Percentiles rank a stretch among this genome's conserved stretches.
These are phyloP conservation scores for Drosophila pseudoananassae DNA, from an alignment of 1,140 invertebrate species.

Conservation along the genomic window DNA sequence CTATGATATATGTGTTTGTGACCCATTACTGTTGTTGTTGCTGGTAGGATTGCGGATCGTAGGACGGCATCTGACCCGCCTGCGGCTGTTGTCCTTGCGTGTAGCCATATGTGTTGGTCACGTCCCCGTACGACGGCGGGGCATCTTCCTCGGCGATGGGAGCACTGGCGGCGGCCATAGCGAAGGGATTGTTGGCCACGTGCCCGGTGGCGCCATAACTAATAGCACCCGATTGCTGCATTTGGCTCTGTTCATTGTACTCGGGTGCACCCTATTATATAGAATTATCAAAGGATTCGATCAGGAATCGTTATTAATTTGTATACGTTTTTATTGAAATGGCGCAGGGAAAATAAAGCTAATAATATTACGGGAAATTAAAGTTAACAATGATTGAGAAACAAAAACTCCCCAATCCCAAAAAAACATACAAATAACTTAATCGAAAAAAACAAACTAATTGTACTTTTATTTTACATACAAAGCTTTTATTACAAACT, in stretches of 20 bases:
- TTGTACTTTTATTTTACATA: too few relatives aligned
- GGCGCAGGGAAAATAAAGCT: background rate
- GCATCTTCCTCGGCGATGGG: conserved; percentile 85
- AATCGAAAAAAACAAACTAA: background rate
- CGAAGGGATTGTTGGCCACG: conserved; percentile 88
- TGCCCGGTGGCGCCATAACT: conserved; percentile 85
- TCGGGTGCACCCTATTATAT: conserved; percentile 63
- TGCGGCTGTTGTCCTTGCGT: conserved; percentile 46
- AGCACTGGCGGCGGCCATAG: conserved; percentile 63
- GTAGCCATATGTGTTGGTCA: conserved; percentile 57
- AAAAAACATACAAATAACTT: background rate
- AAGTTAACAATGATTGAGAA: too few relatives aligned
- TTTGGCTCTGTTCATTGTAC: conserved; percentile 80
- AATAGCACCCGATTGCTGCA: conserved; percentile 84
- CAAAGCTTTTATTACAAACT: too few relatives aligned
- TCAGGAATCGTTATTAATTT: background rate
- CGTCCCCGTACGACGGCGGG: conserved; percentile 85
- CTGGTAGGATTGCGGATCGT: conserved; percentile 54
- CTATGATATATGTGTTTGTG: conserved; percentile 60
- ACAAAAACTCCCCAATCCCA: background rate
- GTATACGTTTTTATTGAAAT: background rate
- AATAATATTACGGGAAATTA: background rate
- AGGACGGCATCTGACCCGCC: conserved; percentile 33
- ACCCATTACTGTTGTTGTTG: conserved; percentile 59
- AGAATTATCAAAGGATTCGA: background rate